phyloP scores from a whole-genome alignment of 2,888 invertebrate genomes.

The Drosophila aldrichi region DNA sequence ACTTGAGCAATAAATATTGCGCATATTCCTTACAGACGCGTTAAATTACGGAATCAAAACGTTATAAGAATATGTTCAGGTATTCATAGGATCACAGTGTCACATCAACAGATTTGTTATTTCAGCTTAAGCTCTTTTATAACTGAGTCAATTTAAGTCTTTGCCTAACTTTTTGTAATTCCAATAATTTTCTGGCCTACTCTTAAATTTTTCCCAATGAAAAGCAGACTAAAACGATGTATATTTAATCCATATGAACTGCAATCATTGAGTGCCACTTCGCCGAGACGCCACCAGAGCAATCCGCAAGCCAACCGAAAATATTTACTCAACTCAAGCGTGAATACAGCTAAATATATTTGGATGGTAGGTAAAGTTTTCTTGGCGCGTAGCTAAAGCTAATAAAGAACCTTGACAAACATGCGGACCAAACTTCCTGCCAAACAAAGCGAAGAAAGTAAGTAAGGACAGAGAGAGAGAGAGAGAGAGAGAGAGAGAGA shows the following conservation, averaged over 20 bases:
- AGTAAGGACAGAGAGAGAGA: background rate
- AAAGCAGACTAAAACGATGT: no score
- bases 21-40: background rate
- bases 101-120: no score
- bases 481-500: no score
- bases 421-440: slow-evolving; percentile 4
- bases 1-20: slow-evolving; percentile 17
- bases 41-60: no score
- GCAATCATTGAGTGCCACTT: slow-evolving; percentile 32
- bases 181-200: no score
- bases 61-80: no score
- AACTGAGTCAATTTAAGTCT: no score
- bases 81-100: no score
- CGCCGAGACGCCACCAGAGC: background rate
- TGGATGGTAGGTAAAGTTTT: slow-evolving; percentile 50
- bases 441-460: background rate
- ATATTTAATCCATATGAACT: no score
- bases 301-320: background rate
- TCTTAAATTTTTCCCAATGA: no score
- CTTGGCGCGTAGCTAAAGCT: slow-evolving; percentile 19
- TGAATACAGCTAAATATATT: slow-evolving; percentile 32
- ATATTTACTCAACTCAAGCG: slow-evolving; percentile 7
- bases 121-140: no score
- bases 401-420: slow-evolving; percentile 24
- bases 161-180: no score